Base-by-base conservation (phyloP, 2,888 invertebrate genomes). In the Rhogogaster chlorosoma region DNA sequence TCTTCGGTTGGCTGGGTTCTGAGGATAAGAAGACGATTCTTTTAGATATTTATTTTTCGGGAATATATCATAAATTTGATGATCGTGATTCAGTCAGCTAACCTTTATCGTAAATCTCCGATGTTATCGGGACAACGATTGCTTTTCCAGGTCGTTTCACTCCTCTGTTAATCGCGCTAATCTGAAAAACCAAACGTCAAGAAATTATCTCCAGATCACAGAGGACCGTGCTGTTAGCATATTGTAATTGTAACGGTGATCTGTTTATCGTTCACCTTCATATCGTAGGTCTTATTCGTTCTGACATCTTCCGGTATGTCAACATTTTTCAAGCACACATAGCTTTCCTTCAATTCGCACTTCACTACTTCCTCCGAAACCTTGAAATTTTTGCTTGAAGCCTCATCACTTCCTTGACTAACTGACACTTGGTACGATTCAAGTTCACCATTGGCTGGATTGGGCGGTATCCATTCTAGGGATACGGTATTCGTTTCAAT, bases 391-490 rank as follows among this genome's bases (percentile, higher is more conserved):
- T 0, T 12, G 3, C 1, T 36, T 70, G 71, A 2, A 49, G 5
- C 18, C 15, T 0, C 5, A 1, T 0, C 6, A 0, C 2, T 15
- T 10, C 0, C 0, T 18, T 7, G 0, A 26, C 18, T 1, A 18
- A 15, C 0, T 82, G 84, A 86, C 12, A 89, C 70, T 0, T 9
- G 0, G 42, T 91, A 91, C 36, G 75, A 0, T 29, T 84, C 61
- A 10, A 91, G 85, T 71, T 87, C 78, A 6, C 91, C 91, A 22
- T 91, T 86, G 2, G 82, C 15, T 7, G 91, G 91, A 64, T 87
- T 84, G n/a, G n/a, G 0, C 32, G 90, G 90, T 22, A 84, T 18
- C 91, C 91, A 91, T 57, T 88, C 87, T 10, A 91, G 38, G 7
- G 85, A 61, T 0, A 85, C 53, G 0, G 5, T 83, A 12, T 36